Conservation (phyloP, 2,797 vertebrate species). For the Buceros bicornis region DNA sequence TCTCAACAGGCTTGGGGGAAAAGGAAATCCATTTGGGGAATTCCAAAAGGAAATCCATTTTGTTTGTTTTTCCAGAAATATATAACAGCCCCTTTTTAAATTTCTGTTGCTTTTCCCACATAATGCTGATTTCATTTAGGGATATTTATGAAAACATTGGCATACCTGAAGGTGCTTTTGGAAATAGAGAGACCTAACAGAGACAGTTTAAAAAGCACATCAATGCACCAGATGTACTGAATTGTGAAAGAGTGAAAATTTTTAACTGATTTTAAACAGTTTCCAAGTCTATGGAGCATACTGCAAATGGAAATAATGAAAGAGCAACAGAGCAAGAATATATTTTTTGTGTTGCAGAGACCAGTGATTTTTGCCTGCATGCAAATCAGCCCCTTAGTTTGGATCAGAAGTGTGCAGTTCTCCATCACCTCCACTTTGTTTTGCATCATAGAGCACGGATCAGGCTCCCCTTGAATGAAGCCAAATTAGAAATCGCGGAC, state of each 20-base stretch:
- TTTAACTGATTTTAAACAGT: not conserved
- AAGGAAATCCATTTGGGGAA: not conserved
- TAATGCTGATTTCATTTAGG: not conserved
- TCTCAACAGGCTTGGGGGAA: not conserved
- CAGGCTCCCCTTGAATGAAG: not conserved
- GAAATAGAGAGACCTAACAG: not conserved
- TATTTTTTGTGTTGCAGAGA: not conserved
- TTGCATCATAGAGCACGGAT: not conserved
- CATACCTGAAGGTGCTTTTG: not conserved
- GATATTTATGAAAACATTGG: not conserved
- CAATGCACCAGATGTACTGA: not conserved
- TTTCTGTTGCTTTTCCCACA: not conserved
- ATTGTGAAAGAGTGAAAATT: not conserved
- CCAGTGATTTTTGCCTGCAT: not conserved
- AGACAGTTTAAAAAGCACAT: not conserved
- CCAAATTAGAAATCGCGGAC: not conserved
- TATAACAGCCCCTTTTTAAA: rapidly evolving
- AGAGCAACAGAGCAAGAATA: not conserved
- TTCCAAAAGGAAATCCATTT: not conserved
- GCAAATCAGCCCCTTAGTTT: not conserved
- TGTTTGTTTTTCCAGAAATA: not conserved
- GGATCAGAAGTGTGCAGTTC: not conserved
- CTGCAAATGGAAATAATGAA: not conserved
- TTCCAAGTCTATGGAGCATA: not conserved
- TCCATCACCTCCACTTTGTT: not conserved